Evolutionary conservation across 2,888 invertebrate genomes (phyloP), one percentile per base, ranked within the genome.

Genomic region (Apantesis nais): DNA sequence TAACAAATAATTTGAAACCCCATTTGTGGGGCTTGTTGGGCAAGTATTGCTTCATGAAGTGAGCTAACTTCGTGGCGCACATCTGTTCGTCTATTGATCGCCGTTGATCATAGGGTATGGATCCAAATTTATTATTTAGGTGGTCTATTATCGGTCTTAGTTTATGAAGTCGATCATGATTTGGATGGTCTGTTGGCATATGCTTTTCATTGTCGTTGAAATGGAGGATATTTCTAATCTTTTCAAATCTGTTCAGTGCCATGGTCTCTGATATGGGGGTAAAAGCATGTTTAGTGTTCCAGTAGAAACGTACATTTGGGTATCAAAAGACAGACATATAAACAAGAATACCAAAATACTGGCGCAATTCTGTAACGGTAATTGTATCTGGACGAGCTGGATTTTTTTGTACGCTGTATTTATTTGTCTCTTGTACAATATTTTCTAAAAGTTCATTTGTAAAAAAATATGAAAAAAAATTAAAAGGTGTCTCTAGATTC

Each of bases 1-100:
- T 1, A 0, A 39, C 62, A 39, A 62, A 62, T 62, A 62, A 62
- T 14, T 62, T 39, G 62, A 62, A 62, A 2, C 62, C 62, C 62
- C 39, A 62, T 14, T 62, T 62, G 34, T 62, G 62, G 0, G 37
- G 62, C 39, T 62, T 62, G n/a, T 39, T 62, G 39, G 62, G 62
- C n/a, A 37, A 12, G 22, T 62, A 62, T 37, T 62, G 62, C 12
- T 62, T 62, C 11, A 62, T n/a, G n/a, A 62, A 62, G 3, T 62
- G 62, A 0, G 39, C 62, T 0, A 22, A 0, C 22, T 48, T 48
- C 1, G 48, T 48, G 1, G 48, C 3, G 22, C 48, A 48, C 48
- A 8, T n/a, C 62, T 14, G 34, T 62, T 34, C 37, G 16, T 8
- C 37, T 11, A n/a, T 37, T 1, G 62, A 62, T 1, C 37, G 3